phyloP scores from a whole-genome alignment of 2,113 vertebrate species.

The Uria aalge region DNA sequence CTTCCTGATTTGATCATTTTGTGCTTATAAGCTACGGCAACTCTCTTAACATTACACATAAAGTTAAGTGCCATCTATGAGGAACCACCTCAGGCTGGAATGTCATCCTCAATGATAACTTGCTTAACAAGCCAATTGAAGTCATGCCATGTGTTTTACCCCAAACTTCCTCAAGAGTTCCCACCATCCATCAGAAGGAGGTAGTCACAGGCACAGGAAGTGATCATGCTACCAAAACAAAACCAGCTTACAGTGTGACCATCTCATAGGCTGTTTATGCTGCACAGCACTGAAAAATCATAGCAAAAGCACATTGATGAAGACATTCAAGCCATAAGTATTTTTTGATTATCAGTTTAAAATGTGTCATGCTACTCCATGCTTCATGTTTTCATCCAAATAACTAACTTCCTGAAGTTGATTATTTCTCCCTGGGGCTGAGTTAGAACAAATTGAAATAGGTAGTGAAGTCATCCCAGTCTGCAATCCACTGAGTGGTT shows the following conservation, averaged over 20 bases:
- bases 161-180: slow-evolving; percentile 12
- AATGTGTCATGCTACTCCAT: neutral
- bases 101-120: neutral
- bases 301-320: neutral
- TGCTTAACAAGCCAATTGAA: neutral
- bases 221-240: neutral
- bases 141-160: neutral
- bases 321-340: neutral
- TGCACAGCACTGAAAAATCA: neutral
- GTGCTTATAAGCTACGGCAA: neutral
- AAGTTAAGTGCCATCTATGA: neutral
- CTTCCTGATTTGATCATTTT: slow-evolving; percentile 32
- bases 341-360: neutral
- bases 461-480: neutral
- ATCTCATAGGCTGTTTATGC: neutral
- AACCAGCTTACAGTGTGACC: neutral
- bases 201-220: slow-evolving; percentile 37
- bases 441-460: neutral
- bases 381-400: neutral
- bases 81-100: neutral
- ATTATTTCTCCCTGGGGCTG: neutral
- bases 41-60: neutral
- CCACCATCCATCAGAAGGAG: neutral
- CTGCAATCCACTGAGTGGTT: neutral
- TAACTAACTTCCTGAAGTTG: neutral